Evolutionary conservation across 1,140 invertebrate species (phyloP).

Genomic region (Drosophila serrata): DNA sequence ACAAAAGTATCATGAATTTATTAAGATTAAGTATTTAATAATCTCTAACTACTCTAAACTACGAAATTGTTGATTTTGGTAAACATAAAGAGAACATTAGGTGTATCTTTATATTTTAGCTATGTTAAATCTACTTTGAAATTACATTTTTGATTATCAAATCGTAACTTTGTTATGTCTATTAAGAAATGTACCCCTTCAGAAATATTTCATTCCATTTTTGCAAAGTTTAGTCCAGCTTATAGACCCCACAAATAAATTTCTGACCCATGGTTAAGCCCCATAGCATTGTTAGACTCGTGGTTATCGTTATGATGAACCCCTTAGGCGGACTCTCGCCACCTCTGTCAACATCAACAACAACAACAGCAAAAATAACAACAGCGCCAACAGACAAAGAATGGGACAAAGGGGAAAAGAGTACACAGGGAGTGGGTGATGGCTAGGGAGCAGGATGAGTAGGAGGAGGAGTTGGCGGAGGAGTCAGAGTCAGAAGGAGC

Average conservation of each 20-base stretch:
- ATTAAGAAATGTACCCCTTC: background rate
- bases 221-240: too few species aligned
- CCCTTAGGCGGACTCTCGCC: constrained; percentile 17
- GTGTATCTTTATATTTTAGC: too few species aligned
- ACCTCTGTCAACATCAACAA: constrained; percentile 34
- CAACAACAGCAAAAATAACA: constrained; percentile 27
- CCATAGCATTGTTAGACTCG: background rate
- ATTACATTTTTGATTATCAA: background rate
- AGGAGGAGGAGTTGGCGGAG: background rate
- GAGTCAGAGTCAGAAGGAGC: constrained; percentile 14
- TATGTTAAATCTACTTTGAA: too few species aligned
- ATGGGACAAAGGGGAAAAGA: constrained; percentile 35
- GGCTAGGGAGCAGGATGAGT: constrained; percentile 15
- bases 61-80: background rate
- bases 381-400: constrained; percentile 27
- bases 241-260: constrained; percentile 3
- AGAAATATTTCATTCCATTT: background rate
- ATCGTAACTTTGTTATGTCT: background rate
- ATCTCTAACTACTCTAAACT: background rate
- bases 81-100: background rate
- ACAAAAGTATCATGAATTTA: too few species aligned
- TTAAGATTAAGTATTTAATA: background rate
- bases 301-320: constrained; percentile 8
- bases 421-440: constrained; percentile 17
- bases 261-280: background rate